phyloP scores from a whole-genome alignment of 1,140 invertebrate genomes.

The Nasonia vitripennis region DNA sequence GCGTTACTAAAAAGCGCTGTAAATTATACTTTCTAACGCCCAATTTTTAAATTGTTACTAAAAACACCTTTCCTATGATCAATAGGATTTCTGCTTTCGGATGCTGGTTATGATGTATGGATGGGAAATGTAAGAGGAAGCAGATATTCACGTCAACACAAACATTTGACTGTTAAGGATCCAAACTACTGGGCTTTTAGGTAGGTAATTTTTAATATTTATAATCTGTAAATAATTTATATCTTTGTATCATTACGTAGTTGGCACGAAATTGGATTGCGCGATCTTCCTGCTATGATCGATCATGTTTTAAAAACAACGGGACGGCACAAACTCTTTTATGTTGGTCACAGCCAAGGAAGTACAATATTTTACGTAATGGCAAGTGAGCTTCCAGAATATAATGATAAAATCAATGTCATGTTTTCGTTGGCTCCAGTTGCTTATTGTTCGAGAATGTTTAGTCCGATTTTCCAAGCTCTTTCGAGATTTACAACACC shows the following conservation, averaged over 20 bases:
- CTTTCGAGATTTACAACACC: not conserved
- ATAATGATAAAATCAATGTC: slow-evolving; percentile 74
- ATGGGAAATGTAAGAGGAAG: slow-evolving; percentile 83
- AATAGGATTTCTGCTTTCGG: slow-evolving; percentile 80
- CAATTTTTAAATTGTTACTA: not conserved
- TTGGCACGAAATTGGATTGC: slow-evolving; percentile 73
- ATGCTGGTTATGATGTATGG: slow-evolving; percentile 88
- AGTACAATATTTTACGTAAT: slow-evolving; percentile 76
- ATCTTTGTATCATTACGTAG: slow-evolving; percentile 38
- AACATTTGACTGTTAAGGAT: slow-evolving; percentile 63
- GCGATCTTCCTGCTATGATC: slow-evolving; percentile 57
- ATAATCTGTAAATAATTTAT: not conserved
- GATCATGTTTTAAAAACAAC: slow-evolving; percentile 72
- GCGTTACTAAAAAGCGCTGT: not conserved
- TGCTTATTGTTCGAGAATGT: slow-evolving; percentile 60
- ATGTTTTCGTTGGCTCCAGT: slow-evolving; percentile 77
- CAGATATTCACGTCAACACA: slow-evolving; percentile 77
- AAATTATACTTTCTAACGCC: too few relatives aligned
- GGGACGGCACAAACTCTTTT: slow-evolving; percentile 74
- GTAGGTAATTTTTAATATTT: slow-evolving; percentile 59
- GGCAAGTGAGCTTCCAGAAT: slow-evolving; percentile 73
- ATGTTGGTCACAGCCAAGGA: slow-evolving; percentile 82
- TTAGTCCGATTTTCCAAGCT: slow-evolving; percentile 39
- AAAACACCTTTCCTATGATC: not conserved
- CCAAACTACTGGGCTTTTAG: slow-evolving; percentile 84